These are phyloP conservation scores for Aleadryas rufinucha DNA, from an alignment of 2,113 vertebrate species.

Conservation along the genomic window DNA sequence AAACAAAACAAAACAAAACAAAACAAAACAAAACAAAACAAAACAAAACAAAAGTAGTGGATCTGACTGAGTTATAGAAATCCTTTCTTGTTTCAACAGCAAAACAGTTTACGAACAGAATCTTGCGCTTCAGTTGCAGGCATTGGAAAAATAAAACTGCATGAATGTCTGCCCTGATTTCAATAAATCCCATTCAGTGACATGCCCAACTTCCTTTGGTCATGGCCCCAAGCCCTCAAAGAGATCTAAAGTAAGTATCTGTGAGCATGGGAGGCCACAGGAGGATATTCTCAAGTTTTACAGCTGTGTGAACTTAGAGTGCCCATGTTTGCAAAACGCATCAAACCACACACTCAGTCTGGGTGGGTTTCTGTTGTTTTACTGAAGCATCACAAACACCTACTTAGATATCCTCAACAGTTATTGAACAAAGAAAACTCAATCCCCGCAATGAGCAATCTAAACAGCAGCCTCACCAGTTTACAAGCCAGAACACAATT, in stretches of 20 bases:
- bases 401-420: constrained; percentile 12
- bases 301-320: constrained; percentile 44
- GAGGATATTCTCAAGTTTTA: constrained; percentile 47
- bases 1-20: neutral
- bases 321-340: constrained; percentile 55
- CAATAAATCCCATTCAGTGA: neutral
- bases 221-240: neutral
- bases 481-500: constrained; percentile 6
- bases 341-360: constrained; percentile 5
- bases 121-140: neutral
- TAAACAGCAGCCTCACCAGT: neutral
- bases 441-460: neutral
- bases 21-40: neutral
- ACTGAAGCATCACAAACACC: constrained; percentile 36
- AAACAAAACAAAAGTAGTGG: neutral
- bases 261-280: neutral
- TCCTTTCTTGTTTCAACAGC: neutral
- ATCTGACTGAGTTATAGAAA: neutral
- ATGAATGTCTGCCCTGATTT: neutral
- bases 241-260: constrained; percentile 19
- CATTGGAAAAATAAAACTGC: neutral
- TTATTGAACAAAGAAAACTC: constrained; percentile 12
- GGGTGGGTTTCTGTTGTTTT: constrained; percentile 14
- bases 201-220: neutral
- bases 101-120: neutral